Conservation (phyloP, 2,113 vertebrate genomes). For the Ammodytes marinus region DNA sequence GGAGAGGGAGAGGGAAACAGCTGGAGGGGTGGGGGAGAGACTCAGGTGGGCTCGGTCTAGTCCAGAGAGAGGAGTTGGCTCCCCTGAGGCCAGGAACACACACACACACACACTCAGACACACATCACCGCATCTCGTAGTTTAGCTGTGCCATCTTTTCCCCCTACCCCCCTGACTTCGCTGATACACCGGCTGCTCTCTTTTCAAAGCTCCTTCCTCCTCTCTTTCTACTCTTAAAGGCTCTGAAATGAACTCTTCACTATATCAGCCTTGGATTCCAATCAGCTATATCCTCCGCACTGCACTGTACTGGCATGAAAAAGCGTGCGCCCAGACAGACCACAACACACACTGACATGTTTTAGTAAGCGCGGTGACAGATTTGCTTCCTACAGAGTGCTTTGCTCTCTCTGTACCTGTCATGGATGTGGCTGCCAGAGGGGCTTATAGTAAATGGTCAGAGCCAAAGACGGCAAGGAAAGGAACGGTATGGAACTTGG, state of each 20-base stretch:
- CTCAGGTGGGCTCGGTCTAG: conserved; percentile 79
- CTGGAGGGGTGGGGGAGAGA: conserved; percentile 74
- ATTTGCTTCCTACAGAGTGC: conserved; percentile 74
- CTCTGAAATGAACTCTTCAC: conserved; percentile 55
- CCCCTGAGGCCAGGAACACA: conserved; percentile 60
- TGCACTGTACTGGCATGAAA: conserved; percentile 40
- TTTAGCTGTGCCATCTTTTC: conserved; percentile 47
- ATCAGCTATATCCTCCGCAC: conserved; percentile 45
- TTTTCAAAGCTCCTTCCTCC: conserved; percentile 47
- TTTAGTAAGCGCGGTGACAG: conserved; percentile 78
- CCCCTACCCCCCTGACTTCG: neutral
- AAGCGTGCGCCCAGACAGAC: conserved; percentile 54
- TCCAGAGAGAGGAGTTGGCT: conserved; percentile 73
- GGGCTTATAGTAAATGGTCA: conserved; percentile 61
- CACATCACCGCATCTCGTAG: conserved; percentile 42
- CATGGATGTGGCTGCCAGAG: conserved; percentile 73
- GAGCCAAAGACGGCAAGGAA: conserved; percentile 50
- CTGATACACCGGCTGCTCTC: conserved; percentile 43
- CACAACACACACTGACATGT: conserved; percentile 71
- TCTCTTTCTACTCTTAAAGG: conserved; percentile 35
- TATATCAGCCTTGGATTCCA: conserved; percentile 49
- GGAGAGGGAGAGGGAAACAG: conserved; percentile 62
- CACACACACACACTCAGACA: conserved; percentile 50
- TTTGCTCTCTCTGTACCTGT: conserved; percentile 75
- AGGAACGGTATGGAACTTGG: conserved; percentile 55